These are phyloP conservation scores for Timema cristinae DNA, from an alignment of 2,888 invertebrate species.

Conservation along the genomic window DNA sequence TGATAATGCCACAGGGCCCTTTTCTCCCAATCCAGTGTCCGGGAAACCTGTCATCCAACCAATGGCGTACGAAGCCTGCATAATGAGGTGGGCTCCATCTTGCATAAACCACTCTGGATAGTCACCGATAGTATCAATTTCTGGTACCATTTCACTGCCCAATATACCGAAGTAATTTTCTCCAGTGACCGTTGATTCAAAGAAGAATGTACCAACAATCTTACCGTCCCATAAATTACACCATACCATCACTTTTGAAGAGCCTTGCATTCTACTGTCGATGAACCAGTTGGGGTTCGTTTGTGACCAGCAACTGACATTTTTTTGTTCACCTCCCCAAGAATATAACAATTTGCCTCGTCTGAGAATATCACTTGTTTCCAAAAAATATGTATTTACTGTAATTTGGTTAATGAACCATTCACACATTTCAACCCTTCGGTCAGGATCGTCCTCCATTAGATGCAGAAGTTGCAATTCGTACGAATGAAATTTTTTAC, in stretches of 20 bases:
- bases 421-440: not conserved
- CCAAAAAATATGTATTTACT: too few species aligned
- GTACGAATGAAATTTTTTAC: conserved; percentile 7
- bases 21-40: not conserved
- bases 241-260: conserved; percentile 7
- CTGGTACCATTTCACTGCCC: too few species aligned
- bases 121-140: not conserved
- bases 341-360: not conserved
- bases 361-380: not conserved
- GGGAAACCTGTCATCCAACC: conserved; percentile 4
- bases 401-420: not conserved
- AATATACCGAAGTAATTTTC: too few species aligned
- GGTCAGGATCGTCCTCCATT: conserved; percentile 11
- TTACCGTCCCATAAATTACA: conserved; percentile 1
- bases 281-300: not conserved
- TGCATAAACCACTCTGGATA: conserved; percentile 11
- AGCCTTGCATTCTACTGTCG: not conserved
- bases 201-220: not conserved
- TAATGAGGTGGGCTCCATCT: conserved; percentile 10
- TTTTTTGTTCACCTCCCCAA: not conserved
- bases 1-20: not conserved
- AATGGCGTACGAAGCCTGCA: not conserved
- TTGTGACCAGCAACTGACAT: not conserved
- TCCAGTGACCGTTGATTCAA: too few species aligned
- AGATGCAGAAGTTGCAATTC: conserved; percentile 2